Base-by-base conservation (phyloP, 2,797 vertebrate species). In the Nyctibius grandis region DNA sequence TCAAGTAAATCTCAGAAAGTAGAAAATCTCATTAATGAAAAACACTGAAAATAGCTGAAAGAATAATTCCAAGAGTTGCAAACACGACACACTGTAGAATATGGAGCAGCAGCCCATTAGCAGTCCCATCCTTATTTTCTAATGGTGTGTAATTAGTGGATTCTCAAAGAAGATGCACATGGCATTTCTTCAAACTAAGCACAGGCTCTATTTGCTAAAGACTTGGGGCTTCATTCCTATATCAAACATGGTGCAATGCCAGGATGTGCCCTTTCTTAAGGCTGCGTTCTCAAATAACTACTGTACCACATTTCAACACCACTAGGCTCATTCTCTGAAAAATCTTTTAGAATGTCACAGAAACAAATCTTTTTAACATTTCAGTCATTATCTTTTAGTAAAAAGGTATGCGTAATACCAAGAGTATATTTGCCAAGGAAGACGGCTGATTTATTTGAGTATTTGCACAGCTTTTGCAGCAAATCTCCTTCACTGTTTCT, bases 21-120 rank as follows among this genome's bases (percentile, higher is more conserved):
- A 94, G 96, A 97, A 96, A 97, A 97, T 95, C 87, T 77, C 40
- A 34, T 96, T 97, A 97, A 97, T 93, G 91, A 96, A 95, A 90
- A 96, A 45, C 50, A 81, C 69, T 86, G 93, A 96, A 98, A 97
- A 97, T 65, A 94, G 85, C 91, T 94, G 82, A 96, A 93, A 74
- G 44, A 94, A 81, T 85, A 91, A 95, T 90, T 97, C 86, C 90
- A 96, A 87, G 96, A 96, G 57, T 16, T 91, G 86, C 83, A 95
- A 96, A 95, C 72, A 92, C 13, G 50, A 95, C 69, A 69, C 36
- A 17, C 42, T 96, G 67, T 18, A 91, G 89, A 97, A 96, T 80
- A 94, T 25, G 78, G 93, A 97, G 91, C 38, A 1, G 91, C 91
- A 95, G 81, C 84, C 94, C 82, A 95, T 94, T 89, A 97, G 63